Percentiles rank a stretch among this genome's conserved stretches.
Evolutionary conservation across 2,888 invertebrate genomes (phyloP).

Genomic region (Bhutanitis thaidina): DNA sequence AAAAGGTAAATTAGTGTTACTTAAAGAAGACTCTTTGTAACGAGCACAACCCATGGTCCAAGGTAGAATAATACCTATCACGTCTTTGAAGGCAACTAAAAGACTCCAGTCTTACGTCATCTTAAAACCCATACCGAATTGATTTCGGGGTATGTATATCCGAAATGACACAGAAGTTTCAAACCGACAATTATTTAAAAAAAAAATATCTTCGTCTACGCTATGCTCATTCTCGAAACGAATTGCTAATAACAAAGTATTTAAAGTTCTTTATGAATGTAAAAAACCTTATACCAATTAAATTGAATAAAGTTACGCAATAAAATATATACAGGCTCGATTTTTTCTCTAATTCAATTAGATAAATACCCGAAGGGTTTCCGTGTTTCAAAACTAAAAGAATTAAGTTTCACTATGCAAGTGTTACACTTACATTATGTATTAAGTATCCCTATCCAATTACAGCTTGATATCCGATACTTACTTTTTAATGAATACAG

Average conservation of each 20-base stretch:
- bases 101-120: conserved; percentile 47
- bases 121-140: conserved; percentile 47
- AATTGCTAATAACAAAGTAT: conserved; percentile 7
- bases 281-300: not conserved
- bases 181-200: conserved; percentile 7
- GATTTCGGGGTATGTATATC: conserved; percentile 38
- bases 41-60: conserved; percentile 21
- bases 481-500: conserved; percentile 40
- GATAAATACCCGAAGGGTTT: conserved; percentile 12
- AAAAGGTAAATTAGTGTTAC: no score
- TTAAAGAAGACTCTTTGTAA: not conserved
- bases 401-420: conserved; percentile 13
- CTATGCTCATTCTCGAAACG: conserved; percentile 1
- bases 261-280: not conserved
- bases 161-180: conserved; percentile 11
- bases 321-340: not conserved
- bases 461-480: conserved; percentile 31
- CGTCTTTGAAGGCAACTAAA: conserved; percentile 28
- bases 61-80: conserved; percentile 41
- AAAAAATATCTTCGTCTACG: conserved; percentile 3
- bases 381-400: conserved; percentile 8
- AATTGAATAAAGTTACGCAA: not conserved
- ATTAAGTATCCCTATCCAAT: conserved; percentile 23
- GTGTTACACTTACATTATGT: conserved; percentile 10
- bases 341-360: conserved; percentile 3